Base-by-base conservation (phyloP, 2,888 invertebrate species). In the Ectemnius cavifrons region DNA sequence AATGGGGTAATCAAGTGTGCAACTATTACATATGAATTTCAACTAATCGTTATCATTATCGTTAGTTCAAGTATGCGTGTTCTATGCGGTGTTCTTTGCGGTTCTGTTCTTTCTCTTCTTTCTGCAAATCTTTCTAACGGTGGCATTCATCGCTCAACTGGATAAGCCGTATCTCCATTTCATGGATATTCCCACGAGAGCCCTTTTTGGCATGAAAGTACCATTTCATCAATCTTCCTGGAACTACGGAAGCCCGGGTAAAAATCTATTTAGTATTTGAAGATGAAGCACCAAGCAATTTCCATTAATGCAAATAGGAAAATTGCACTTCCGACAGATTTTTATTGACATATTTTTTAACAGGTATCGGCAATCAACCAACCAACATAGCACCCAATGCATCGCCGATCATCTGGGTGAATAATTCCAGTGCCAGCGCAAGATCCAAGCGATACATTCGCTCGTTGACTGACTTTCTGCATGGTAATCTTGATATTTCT, bases 71-170 rank as follows among this genome's bases (percentile, higher is more conserved):
- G 63, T 90, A 5, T 72, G 76, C 58, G 4, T 90, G 11, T 90
- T 90, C 73, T 90, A 90, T 62, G 11, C 84, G 8, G 83, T 81
- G 52, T 90, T 90, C 73, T 89, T 84, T 66, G 73, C 80, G 1
- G 79, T 85, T 8, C 76, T 90, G 61, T 87, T 86, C 20, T 75
- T 82, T 4, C 49, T 90, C 20, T 87, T 88, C 18, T 71, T 71
- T 0, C 14, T 89, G 0, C 88, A 90, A 83, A 80, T 90, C 84
- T 87, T 84, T 82, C 57, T 89, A 4, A 84, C 85, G 6, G 68
- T 89, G 2, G 46, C 78, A n/a, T 84, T 85, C 18, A 78, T 84
- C n/a, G 69, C 80, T 0, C 56, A 78, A 0, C 71, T 83, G n/a
- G 83, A 88, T 4, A 83, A 79, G 62, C 88, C 89, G 8, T 78